Conservation (phyloP, 2,888 invertebrate genomes). For the Nowickia ferox region DNA sequence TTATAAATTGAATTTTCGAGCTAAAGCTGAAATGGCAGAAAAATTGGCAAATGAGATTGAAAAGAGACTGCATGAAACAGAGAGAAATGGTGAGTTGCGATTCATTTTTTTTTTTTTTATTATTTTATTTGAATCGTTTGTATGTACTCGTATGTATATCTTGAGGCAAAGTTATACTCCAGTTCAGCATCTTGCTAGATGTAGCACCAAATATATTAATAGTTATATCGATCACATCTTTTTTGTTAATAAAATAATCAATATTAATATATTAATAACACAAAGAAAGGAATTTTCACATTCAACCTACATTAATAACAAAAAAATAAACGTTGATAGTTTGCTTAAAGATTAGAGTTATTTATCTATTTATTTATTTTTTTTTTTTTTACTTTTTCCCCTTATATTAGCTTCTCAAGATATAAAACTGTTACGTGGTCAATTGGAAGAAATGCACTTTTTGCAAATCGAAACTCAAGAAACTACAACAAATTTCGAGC, state of each 20-base stretch:
- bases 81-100: constrained; percentile 74
- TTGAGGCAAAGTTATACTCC: no score
- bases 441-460: constrained; percentile 84
- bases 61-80: constrained; percentile 75
- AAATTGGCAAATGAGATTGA: constrained; percentile 78
- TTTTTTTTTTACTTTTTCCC: not conserved
- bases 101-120: no score
- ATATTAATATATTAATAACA: no score
- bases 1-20: constrained; percentile 78
- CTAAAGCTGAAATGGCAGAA: constrained; percentile 80
- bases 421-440: constrained; percentile 81
- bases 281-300: no score
- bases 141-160: no score
- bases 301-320: no score
- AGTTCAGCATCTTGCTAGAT: no score
- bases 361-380: not conserved
- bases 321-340: no score
- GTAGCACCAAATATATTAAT: no score
- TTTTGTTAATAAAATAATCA: no score
- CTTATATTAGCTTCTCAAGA: constrained; percentile 76
- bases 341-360: no score
- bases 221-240: no score
- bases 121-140: not conserved
- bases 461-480: constrained; percentile 83
- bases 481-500: constrained; percentile 83